Evolutionary conservation across 2,797 vertebrate species (phyloP).

Genomic region (Characodon lateralis): DNA sequence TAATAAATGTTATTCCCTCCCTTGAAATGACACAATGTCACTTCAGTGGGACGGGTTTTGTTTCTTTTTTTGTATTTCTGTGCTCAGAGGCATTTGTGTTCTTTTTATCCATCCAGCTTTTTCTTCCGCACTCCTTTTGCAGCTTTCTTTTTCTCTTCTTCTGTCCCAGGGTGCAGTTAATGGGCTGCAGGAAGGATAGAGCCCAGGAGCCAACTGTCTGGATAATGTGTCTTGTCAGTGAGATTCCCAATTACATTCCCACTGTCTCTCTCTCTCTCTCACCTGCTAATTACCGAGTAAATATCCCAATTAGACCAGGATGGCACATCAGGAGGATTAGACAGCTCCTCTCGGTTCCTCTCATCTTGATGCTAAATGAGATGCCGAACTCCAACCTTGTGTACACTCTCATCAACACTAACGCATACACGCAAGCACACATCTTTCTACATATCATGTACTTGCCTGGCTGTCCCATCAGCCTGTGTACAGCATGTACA

Average conservation of each 20-base stretch:
- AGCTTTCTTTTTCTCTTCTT: constrained; percentile 45
- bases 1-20: constrained; percentile 61
- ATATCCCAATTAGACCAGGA: constrained; percentile 90
- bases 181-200: constrained; percentile 78
- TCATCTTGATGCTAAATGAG: constrained; percentile 65
- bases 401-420: constrained; percentile 66
- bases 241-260: constrained; percentile 84
- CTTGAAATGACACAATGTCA: constrained; percentile 51
- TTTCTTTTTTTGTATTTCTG: constrained; percentile 43
- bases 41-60: constrained; percentile 49
- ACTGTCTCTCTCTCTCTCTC: constrained; percentile 84
- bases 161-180: constrained; percentile 74
- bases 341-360: constrained; percentile 73
- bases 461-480: constrained; percentile 83
- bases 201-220: constrained; percentile 72
- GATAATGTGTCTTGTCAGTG: constrained; percentile 77
- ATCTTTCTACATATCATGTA: constrained; percentile 70
- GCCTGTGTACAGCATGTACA: constrained; percentile 81
- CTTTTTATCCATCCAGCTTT: constrained; percentile 11
- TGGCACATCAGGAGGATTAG: constrained; percentile 84
- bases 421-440: constrained; percentile 26
- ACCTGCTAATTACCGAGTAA: constrained; percentile 91
- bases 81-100: constrained; percentile 27
- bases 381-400: constrained; percentile 70
- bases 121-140: constrained; percentile 23